Conservation (phyloP, 37 sponge, comb jelly and placozoan genomes). For the Eunapius fragilis region DNA sequence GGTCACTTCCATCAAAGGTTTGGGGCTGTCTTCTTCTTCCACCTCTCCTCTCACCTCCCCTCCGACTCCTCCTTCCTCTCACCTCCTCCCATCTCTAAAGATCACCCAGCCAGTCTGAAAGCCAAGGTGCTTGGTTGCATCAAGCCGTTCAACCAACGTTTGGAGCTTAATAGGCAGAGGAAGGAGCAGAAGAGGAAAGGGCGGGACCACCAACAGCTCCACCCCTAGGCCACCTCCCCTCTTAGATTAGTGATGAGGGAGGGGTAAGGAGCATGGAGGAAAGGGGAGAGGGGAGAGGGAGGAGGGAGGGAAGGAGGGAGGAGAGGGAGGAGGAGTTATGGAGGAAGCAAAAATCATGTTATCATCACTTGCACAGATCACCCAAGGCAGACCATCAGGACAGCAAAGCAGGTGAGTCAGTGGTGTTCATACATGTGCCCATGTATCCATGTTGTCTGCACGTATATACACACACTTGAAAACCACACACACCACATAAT, state of each 20-base stretch:
- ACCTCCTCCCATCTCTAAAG: no score
- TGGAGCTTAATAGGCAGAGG: conserved; percentile 42
- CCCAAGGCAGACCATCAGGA: no score
- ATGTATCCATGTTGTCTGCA: no score
- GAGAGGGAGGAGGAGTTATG: no score
- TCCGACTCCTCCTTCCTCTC: not conserved
- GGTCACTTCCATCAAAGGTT: conserved; percentile 85
- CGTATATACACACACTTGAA: not conserved
- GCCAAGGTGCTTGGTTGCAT: conserved; percentile 60
- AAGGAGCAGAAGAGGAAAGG: conserved; percentile 41
- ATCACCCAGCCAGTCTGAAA: conserved; percentile 36
- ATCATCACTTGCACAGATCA: no score
- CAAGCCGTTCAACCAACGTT: conserved; percentile 47
- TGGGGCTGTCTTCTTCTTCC: no score
- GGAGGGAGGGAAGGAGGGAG: no score
- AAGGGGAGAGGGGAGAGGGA: no score
- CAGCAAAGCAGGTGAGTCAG: no score
- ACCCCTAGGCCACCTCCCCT: not conserved
- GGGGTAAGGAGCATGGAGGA: no score
- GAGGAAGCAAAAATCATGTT: no score
- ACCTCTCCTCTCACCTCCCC: not conserved
- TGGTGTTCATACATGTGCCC: not conserved
- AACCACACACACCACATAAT: not conserved
- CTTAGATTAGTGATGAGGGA: no score
- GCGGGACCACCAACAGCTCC: not conserved